Percentiles rank a stretch among this genome's conserved stretches.
Conservation (phyloP, 2,888 invertebrate genomes). For the Drosophila cognata region DNA sequence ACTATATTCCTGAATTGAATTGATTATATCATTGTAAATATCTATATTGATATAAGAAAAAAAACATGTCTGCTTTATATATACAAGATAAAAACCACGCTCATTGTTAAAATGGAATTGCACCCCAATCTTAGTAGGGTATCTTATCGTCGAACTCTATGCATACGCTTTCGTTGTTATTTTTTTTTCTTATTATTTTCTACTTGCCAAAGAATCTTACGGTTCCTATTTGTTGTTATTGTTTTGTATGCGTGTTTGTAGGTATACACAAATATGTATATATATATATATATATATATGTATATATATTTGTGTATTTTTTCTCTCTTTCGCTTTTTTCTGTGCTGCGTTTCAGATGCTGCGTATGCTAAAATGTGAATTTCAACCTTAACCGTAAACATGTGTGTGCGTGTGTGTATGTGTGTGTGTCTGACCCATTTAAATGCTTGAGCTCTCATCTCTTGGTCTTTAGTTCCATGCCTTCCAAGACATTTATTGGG, state of each 20-base stretch:
- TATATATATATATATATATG: too few relatives aligned
- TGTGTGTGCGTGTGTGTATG: not conserved
- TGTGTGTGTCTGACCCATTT: slow-evolving; percentile 50
- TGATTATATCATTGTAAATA: not conserved
- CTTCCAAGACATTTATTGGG: slow-evolving; percentile 4
- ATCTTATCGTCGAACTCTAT: slow-evolving; percentile 2
- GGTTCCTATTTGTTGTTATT: slow-evolving; percentile 15
- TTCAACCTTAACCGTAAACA: slow-evolving; percentile 9
- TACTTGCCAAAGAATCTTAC: slow-evolving; percentile 32
- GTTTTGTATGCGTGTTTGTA: not conserved
- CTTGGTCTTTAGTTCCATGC: slow-evolving; percentile 12
- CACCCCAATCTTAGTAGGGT: slow-evolving; percentile 5
- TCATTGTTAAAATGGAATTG: not conserved
- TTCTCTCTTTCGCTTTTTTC: slow-evolving; percentile 1
- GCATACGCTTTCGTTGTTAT: not conserved
- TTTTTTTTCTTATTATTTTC: not conserved
- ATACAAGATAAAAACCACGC: not conserved
- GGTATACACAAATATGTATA: not conserved
- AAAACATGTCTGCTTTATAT: not conserved
- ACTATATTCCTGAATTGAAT: too few relatives aligned
- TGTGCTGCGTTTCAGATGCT: slow-evolving; percentile 39
- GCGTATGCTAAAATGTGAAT: slow-evolving; percentile 55
- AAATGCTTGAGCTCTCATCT: slow-evolving; percentile 14
- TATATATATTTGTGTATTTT: not conserved
- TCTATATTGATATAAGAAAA: not conserved